Conservation (phyloP, 2,888 invertebrate genomes). For the Drosophila birchii region DNA sequence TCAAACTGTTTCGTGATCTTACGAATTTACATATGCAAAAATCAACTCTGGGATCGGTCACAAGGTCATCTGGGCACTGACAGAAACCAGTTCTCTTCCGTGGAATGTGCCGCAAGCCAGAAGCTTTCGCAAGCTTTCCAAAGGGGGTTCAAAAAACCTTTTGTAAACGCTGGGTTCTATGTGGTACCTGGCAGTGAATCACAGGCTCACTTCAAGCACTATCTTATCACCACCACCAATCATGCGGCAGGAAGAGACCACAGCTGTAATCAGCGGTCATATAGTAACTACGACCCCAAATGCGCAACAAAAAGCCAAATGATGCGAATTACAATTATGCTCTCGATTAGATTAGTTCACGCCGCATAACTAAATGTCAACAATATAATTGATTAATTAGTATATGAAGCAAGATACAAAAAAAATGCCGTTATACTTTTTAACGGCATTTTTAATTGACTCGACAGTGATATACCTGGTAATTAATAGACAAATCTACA, state of each 20-base stretch:
- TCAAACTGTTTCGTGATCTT: slow-evolving; percentile 1
- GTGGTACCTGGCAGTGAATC: slow-evolving; percentile 12
- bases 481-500: background rate
- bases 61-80: slow-evolving; percentile 26
- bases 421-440: background rate
- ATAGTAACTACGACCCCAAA: slow-evolving; percentile 37
- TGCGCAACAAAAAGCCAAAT: slow-evolving; percentile 25
- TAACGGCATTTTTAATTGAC: background rate
- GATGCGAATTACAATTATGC: slow-evolving; percentile 58
- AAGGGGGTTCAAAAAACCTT: slow-evolving; percentile 31
- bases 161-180: slow-evolving; percentile 1
- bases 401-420: background rate
- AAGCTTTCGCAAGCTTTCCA: slow-evolving; percentile 27
- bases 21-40: slow-evolving; percentile 10
- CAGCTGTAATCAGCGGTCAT: slow-evolving; percentile 56
- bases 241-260: slow-evolving; percentile 5
- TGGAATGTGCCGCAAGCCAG: slow-evolving; percentile 9
- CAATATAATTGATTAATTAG: slow-evolving; percentile 10
- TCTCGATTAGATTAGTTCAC: slow-evolving; percentile 54
- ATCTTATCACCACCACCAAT: slow-evolving; percentile 15
- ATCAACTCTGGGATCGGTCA: background rate
- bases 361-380: slow-evolving; percentile 13
- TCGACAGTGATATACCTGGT: background rate
- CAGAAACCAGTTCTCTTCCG: slow-evolving; percentile 20
- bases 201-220: background rate